Conservation (phyloP, 2,888 invertebrate genomes). For the Drosophila monieri region DNA sequence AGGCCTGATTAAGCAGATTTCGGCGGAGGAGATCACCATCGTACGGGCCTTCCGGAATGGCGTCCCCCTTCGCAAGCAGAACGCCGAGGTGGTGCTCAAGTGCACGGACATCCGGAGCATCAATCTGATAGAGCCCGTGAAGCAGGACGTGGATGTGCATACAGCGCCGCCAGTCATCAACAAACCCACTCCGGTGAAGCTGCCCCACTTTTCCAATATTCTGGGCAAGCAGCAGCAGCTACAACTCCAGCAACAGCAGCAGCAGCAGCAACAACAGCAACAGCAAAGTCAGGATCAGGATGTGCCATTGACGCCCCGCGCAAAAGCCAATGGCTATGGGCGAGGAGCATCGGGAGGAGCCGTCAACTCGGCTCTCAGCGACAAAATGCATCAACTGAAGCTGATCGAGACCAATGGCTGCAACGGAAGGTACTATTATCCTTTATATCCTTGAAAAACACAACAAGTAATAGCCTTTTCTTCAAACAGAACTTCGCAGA, state of each 20-base stretch:
- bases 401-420: conserved; percentile 54
- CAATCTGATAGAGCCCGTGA: conserved; percentile 89
- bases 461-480: not conserved
- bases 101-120: conserved; percentile 89
- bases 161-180: conserved; percentile 82
- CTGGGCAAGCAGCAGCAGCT: conserved; percentile 67
- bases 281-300: conserved; percentile 49
- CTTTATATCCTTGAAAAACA: not conserved
- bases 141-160: conserved; percentile 81
- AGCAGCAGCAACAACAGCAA: conserved; percentile 37
- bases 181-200: conserved; percentile 83
- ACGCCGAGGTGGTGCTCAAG: conserved; percentile 85
- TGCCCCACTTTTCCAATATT: conserved; percentile 81
- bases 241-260: conserved; percentile 53
- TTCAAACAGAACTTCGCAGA: conserved; percentile 66
- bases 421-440: conserved; percentile 52
- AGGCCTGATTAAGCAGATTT: conserved; percentile 89
- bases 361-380: conserved; percentile 68
- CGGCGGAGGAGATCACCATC: conserved; percentile 89
- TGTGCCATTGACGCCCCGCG: conserved; percentile 36
- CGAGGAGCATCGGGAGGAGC: conserved; percentile 5
- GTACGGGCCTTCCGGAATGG: conserved; percentile 94
- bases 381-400: conserved; percentile 81
- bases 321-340: conserved; percentile 44
- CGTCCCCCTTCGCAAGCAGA: conserved; percentile 84